These are phyloP conservation scores for Pseudoatta argentina DNA, from an alignment of 1,140 invertebrate species.

Conservation along the genomic window DNA sequence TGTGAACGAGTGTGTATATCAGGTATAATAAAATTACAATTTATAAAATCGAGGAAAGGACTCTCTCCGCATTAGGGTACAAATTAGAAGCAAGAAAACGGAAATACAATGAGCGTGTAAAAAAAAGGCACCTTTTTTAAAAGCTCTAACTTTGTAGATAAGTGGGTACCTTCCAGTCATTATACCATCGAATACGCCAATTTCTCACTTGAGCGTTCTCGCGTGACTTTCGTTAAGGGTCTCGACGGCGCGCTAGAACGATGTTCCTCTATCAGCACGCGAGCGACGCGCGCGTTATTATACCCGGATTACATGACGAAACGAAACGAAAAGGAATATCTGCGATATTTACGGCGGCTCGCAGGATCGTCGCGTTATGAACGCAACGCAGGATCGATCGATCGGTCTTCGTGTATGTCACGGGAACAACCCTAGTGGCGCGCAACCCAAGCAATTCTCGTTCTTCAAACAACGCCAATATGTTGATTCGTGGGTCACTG, in stretches of 20 bases:
- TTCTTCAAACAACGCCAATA: constrained; percentile 83
- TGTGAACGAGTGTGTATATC: constrained; percentile 10
- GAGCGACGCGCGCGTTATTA: constrained; percentile 69
- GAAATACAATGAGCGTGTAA: constrained; percentile 6
- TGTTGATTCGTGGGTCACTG: constrained; percentile 83
- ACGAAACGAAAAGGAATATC: constrained; percentile 47
- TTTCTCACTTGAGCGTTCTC: constrained; percentile 38
- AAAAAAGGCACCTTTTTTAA: constrained; percentile 15
- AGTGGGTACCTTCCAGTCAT: constrained; percentile 1
- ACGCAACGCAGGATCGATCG: constrained; percentile 67
- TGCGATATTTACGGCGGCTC: constrained; percentile 60
- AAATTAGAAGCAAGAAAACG: constrained; percentile 8
- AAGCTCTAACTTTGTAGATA: constrained; percentile 20
- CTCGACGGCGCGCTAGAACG: constrained; percentile 27
- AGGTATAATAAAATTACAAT: constrained; percentile 30
- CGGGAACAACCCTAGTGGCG: constrained; percentile 72
- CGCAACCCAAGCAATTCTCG: constrained; percentile 75
- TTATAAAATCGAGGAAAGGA: constrained; percentile 23
- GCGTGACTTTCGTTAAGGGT: constrained; percentile 48
- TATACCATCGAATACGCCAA: constrained; percentile 48
- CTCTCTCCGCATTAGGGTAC: background rate
- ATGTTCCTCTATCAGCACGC: constrained; percentile 33
- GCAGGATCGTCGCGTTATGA: constrained; percentile 60
- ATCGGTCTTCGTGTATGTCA: constrained; percentile 56
- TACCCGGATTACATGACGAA: constrained; percentile 65